A percentile compares a stretch with the other conserved stretches of the same genome.
These are phyloP conservation scores for Actinernus sp. DNA, from an alignment of 92 coral and sea anemone species.

Conservation along the genomic window DNA sequence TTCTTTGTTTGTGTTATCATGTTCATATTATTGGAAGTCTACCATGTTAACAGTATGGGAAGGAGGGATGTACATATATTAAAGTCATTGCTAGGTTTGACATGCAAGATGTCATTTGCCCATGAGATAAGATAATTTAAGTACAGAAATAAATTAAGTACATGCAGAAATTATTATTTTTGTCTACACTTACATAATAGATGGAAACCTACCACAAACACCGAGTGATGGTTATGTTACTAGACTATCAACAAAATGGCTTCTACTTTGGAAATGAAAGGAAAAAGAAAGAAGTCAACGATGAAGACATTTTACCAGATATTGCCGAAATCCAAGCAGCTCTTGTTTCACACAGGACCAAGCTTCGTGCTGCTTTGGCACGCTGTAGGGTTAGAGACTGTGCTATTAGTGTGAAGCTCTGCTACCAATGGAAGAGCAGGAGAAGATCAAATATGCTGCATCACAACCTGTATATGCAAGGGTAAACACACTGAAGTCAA, in stretches of 20 bases:
- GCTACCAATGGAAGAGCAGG: constrained; percentile 96
- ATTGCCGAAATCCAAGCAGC: constrained; percentile 91
- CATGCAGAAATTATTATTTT: background rate
- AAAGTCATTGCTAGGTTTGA: too few species aligned
- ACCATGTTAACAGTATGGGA: too few species aligned
- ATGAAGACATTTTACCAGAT: constrained; percentile 74
- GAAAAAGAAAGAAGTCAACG: constrained; percentile 43
- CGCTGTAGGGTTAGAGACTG: constrained; percentile 92
- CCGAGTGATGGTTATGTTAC: constrained; percentile 85
- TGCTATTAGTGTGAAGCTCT: constrained; percentile 99
- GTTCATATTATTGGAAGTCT: too few species aligned
- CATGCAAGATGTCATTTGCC: background rate
- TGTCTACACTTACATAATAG: constrained; percentile 32
- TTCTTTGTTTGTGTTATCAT: too few species aligned
- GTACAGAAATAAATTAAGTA: too few species aligned
- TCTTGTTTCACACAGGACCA: constrained; percentile 73
- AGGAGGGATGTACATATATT: too few species aligned
- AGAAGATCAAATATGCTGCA: constrained; percentile 84
- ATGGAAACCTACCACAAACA: constrained; percentile 94
- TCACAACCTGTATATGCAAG: constrained; percentile 92
- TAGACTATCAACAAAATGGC: constrained; percentile 98
- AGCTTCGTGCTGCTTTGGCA: constrained; percentile 94
- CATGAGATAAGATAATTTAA: too few species aligned
- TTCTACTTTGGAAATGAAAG: constrained; percentile 93
- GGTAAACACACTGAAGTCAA: constrained; percentile 78